phyloP scores from a whole-genome alignment of 2,797 vertebrate genomes.

The Lindbergichthys nudifrons region DNA sequence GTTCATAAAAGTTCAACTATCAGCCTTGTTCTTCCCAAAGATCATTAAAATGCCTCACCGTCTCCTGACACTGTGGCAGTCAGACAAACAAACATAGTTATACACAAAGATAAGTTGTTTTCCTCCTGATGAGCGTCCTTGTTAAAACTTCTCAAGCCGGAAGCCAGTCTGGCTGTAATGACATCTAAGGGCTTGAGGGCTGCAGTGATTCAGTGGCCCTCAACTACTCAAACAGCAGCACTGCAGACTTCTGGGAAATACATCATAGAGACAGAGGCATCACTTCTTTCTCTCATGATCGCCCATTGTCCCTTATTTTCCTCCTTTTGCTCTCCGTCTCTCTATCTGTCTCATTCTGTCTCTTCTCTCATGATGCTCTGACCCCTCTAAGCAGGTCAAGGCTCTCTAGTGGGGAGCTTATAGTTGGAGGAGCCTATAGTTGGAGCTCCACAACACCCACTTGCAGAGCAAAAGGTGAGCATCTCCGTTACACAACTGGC shows the following conservation, averaged over 20 bases:
- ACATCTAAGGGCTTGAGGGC: conserved; percentile 69
- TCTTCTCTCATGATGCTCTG: conserved; percentile 77
- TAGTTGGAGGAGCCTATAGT: conserved; percentile 83
- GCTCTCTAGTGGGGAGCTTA: conserved; percentile 79
- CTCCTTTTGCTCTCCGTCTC: conserved; percentile 53
- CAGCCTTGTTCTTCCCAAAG: conserved; percentile 16
- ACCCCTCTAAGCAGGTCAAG: conserved; percentile 84
- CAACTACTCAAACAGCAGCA: conserved; percentile 67
- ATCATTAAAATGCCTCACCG: conserved; percentile 19
- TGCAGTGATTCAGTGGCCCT: conserved; percentile 78
- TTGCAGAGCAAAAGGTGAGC: conserved; percentile 84
- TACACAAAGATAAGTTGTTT: conserved; percentile 53
- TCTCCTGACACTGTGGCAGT: conserved; percentile 26
- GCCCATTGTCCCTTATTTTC: conserved; percentile 68
- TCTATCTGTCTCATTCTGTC: conserved; percentile 48
- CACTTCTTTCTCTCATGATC: conserved; percentile 72
- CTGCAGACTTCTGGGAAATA: conserved; percentile 72
- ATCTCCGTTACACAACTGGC: conserved; percentile 83
- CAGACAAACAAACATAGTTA: conserved; percentile 36
- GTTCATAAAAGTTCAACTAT: conserved; percentile 30
- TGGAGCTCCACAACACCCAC: conserved; percentile 85
- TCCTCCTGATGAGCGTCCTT: conserved; percentile 69
- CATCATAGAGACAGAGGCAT: conserved; percentile 73
- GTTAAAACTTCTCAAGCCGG: conserved; percentile 76
- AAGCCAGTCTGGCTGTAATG: conserved; percentile 72